Evolutionary conservation across 2,888 invertebrate species (phyloP).

Genomic region (Drosophila rubida): DNA sequence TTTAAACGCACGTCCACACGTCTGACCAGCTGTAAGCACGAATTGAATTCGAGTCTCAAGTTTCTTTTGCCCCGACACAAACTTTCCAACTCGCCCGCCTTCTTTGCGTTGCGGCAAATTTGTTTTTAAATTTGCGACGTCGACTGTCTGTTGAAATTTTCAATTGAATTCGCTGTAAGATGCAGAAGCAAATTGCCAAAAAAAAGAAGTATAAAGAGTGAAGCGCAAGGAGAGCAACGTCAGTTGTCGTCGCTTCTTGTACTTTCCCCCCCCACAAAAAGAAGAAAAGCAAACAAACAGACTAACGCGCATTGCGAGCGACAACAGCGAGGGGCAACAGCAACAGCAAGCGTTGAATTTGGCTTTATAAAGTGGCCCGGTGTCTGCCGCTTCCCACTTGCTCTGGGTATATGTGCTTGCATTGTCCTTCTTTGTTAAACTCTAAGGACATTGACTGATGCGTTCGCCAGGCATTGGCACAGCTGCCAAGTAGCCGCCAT

Average conservation of each 20-base stretch:
- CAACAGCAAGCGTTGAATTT: constrained; percentile 48
- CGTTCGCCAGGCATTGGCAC: constrained; percentile 72
- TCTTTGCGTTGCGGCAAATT: constrained; percentile 75
- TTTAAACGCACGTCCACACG: constrained; percentile 73
- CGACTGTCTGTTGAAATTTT: constrained; percentile 69
- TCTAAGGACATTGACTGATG: constrained; percentile 81
- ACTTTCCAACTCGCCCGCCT: constrained; percentile 18
- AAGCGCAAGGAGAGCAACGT: constrained; percentile 27
- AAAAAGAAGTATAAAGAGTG: constrained; percentile 17
- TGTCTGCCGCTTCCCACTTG: constrained; percentile 33
- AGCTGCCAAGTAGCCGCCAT: constrained; percentile 68
- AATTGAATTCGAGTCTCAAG: constrained; percentile 50
- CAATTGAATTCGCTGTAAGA: constrained; percentile 75
- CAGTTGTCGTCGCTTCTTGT: constrained; percentile 52
- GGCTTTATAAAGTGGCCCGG: constrained; percentile 71
- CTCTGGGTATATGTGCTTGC: constrained; percentile 28
- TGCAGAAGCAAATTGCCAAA: constrained; percentile 70
- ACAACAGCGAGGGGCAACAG: constrained; percentile 30
- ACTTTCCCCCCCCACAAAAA: constrained; percentile 9
- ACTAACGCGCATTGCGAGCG: constrained; percentile 62
- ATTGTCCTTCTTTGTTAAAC: constrained; percentile 74
- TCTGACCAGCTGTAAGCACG: constrained; percentile 54
- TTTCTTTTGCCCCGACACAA: constrained; percentile 23
- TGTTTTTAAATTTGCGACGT: constrained; percentile 72
- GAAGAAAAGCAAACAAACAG: constrained; percentile 56